Conservation (phyloP, 1,140 invertebrate genomes). For the Diorhabda carinulata region DNA sequence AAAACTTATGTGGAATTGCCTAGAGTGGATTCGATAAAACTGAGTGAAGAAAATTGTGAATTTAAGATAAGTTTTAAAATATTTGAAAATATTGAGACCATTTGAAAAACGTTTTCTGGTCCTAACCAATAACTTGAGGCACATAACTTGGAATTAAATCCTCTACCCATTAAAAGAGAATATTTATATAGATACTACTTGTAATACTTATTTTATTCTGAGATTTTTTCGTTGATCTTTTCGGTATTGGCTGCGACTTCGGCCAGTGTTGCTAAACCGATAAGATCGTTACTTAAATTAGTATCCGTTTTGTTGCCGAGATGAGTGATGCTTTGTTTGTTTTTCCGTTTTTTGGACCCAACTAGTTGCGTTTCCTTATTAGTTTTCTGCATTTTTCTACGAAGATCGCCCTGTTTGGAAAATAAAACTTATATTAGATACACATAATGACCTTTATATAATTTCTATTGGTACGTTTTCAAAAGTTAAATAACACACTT, state of each 20-base stretch:
- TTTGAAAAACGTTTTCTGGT: not conserved
- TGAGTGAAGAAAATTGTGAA: no score
- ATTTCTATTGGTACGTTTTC: no score
- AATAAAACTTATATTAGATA: no score
- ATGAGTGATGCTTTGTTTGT: slow-evolving; percentile 47
- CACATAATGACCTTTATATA: no score
- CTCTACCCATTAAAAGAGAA: not conserved
- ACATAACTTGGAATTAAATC: not conserved
- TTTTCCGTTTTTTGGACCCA: slow-evolving; percentile 54
- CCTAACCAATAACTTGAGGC: not conserved
- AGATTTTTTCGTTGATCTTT: slow-evolving; percentile 36
- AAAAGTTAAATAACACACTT: no score
- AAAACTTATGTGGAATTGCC: no score
- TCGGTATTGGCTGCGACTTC: slow-evolving; percentile 51
- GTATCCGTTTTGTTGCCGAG: slow-evolving; percentile 42
- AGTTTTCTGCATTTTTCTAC: slow-evolving; percentile 37
- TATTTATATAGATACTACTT: not conserved
- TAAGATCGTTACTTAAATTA: slow-evolving; percentile 46
- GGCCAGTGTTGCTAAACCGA: slow-evolving; percentile 55
- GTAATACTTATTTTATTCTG: slow-evolving; percentile 13
- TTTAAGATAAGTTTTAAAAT: no score
- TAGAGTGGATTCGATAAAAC: no score
- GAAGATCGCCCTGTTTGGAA: not conserved
- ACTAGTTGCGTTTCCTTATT: slow-evolving; percentile 55
- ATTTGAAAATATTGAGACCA: no score